Evolutionary conservation across 2,888 invertebrate genomes (phyloP), one percentile per base, ranked within the genome.

Genomic region (Panzeria rudis): DNA sequence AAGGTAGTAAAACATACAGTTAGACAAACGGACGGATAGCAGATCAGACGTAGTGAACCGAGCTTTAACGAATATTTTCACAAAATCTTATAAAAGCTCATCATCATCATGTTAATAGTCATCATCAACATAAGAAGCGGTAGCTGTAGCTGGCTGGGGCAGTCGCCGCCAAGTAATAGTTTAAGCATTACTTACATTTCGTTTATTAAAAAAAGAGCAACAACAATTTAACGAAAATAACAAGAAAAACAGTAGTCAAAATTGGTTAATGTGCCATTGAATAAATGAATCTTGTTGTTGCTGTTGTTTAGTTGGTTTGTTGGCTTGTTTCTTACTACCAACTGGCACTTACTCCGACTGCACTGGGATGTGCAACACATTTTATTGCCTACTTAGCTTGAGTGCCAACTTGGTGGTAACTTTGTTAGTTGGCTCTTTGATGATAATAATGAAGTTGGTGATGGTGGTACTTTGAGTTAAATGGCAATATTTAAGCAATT

Each of bases 181-280:
- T 77, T 29, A 32, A 73, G 62, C 73, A 72, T 76, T 66, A 71
- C 71, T 75, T 73, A 69, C 73, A 73, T 75, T 84, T 64, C n/a
- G 59, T 61, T 80, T 69, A 56, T 79, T 75, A 73, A 38, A 47
- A 50, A 66, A 52, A 25, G 32, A n/a, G 32, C 71, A 64, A 71
- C 54, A 71, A 41, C 79, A 59, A 71, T 23, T 56, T 32, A 59
- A 52, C 20, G 38, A 78, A 25, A 68, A 35, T 71, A 81, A 79
- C 50, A 66, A 50, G 66, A 23, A 47, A 83, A 83, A 71, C 86
- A 59, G 86, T 86, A 86, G 83, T 78, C 72, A 75, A 86, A 81
- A 72, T 86, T 86, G 77, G 81, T 81, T 86, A 81, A 84, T 86
- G 83, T 83, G 81, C 82, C 83, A 81, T 84, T 79, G 73, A 81